A percentile compares a stretch with the other conserved stretches of the same genome.
Evolutionary conservation across 1,140 invertebrate species (phyloP).

Genomic region (Steinernema feltiae): DNA sequence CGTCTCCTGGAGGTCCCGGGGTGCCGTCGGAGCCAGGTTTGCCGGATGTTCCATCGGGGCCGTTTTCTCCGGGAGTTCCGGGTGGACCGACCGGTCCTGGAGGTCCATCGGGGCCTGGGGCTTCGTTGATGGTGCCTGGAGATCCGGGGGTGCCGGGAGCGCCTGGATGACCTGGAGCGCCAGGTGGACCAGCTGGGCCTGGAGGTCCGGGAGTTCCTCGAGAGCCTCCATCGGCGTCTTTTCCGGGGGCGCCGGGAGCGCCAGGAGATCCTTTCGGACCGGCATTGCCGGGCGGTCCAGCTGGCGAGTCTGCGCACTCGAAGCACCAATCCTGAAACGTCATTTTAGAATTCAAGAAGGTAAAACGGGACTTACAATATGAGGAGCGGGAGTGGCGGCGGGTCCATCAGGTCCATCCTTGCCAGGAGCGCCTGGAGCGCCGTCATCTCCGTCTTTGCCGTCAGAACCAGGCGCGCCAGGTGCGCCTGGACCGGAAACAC

Average conservation of each 20-base stretch:
- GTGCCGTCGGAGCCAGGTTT: constrained; percentile 18
- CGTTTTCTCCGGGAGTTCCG: constrained; percentile 8
- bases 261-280: constrained; percentile 35
- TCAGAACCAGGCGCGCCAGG: constrained; percentile 42
- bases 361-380: neutral
- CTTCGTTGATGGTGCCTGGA: neutral
- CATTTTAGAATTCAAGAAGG: neutral
- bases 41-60: constrained; percentile 16
- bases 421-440: constrained; percentile 35
- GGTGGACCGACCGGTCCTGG: constrained; percentile 7
- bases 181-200: constrained; percentile 27
- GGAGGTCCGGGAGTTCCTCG: constrained; percentile 27
- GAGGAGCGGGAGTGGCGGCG: constrained; percentile 26
- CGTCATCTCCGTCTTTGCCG: constrained; percentile 37
- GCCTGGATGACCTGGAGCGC: constrained; percentile 24
- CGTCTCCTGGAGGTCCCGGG: constrained; percentile 15
- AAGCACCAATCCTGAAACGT: constrained; percentile 36
- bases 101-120: constrained; percentile 16
- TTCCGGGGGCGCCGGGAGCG: constrained; percentile 23
- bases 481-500: constrained; percentile 42
- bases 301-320: constrained; percentile 40
- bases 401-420: constrained; percentile 35
- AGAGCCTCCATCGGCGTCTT: constrained; percentile 23
- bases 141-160: neutral
- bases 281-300: constrained; percentile 29